These are phyloP conservation scores for Polyodon spathula DNA, from an alignment of 2,113 vertebrate genomes.

Conservation along the genomic window DNA sequence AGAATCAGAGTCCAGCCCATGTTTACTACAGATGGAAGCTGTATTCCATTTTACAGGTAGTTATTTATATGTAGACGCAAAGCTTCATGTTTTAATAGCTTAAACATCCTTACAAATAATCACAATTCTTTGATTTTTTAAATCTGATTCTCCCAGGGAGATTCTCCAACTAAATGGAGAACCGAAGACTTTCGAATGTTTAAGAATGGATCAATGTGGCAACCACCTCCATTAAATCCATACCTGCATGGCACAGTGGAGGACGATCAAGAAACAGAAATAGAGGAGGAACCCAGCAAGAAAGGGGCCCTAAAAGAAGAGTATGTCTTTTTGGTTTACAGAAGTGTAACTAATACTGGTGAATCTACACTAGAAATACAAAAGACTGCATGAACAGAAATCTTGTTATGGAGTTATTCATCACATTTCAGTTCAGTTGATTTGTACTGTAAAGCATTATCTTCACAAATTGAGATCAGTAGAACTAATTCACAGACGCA, in stretches of 20 bases:
- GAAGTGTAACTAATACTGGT: too few species aligned
- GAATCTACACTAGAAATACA: too few species aligned
- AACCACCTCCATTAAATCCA: constrained; percentile 88
- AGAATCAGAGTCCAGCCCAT: constrained; percentile 97
- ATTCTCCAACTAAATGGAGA: constrained; percentile 90
- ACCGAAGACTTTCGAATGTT: constrained; percentile 97
- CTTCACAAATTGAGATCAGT: too few species aligned
- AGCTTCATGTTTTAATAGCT: too few species aligned
- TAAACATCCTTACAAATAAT: too few species aligned
- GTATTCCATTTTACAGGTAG: constrained; percentile 93
- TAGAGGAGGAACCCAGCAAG: constrained; percentile 81
- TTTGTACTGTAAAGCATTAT: too few species aligned
- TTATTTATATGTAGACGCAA: constrained; percentile 8
- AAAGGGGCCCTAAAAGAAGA: constrained; percentile 94
- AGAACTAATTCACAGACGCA: too few species aligned
- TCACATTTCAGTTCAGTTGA: too few species aligned
- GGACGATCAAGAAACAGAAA: constrained; percentile 79
- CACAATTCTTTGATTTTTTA: too few species aligned
- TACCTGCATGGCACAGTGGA: constrained; percentile 90
- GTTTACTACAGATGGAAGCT: constrained; percentile 98
- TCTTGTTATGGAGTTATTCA: too few species aligned
- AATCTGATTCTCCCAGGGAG: constrained; percentile 59
- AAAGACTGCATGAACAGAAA: too few species aligned
- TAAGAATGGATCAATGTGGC: constrained; percentile 95
- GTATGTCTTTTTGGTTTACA: constrained; percentile 48